Evolutionary conservation across 2,113 vertebrate genomes (phyloP), one percentile per base, ranked within the genome.

Genomic region (Lanius ludovicianus): DNA sequence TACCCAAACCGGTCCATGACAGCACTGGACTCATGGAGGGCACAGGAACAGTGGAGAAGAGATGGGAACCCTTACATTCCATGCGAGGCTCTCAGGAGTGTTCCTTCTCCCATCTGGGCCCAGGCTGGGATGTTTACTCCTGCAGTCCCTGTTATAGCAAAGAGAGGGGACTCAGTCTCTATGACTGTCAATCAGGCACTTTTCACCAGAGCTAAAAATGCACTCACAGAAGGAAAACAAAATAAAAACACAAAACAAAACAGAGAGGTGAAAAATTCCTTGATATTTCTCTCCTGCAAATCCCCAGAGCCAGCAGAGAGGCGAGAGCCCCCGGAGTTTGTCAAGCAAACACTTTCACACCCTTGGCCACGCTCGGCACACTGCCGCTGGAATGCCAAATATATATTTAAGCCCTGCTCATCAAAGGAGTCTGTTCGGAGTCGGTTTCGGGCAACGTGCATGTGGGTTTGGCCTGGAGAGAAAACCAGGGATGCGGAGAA

Each of bases 291-390:
- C 95, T 94, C 91, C 95, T 94, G 94, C 4, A 28, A 96, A 97
- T 98, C 96, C 90, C 93, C 39, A 69, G 94, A 95, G 97, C 91
- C 60, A 10, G 95, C 89, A 80, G 84, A 87, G 94, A 97, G 94
- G 94, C 53, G 77, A 97, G 94, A 97, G 97, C 95, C 95, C 93
- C 96, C 93, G 2, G 95, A 95, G 96, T 97, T 97, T 98, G 96
- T 98, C 97, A 97, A 96, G 95, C 96, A 98, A 97, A 97, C 96
- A 97, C 97, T 97, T 97, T 97, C 97, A 97, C 97, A 97, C 97
- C 96, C 96, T 95, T n/a, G 63, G 91, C 96, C 60, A 2, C 22
- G 76, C 93, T 93, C 79, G 52, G 87, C 91, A 74, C 9, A 25
- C 95, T 95, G 96, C 95, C 91, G 30, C 87, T 96, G 97, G 97